Evolutionary conservation across 2,113 vertebrate genomes (phyloP).

Genomic region (Cyprinodon variegatus): DNA sequence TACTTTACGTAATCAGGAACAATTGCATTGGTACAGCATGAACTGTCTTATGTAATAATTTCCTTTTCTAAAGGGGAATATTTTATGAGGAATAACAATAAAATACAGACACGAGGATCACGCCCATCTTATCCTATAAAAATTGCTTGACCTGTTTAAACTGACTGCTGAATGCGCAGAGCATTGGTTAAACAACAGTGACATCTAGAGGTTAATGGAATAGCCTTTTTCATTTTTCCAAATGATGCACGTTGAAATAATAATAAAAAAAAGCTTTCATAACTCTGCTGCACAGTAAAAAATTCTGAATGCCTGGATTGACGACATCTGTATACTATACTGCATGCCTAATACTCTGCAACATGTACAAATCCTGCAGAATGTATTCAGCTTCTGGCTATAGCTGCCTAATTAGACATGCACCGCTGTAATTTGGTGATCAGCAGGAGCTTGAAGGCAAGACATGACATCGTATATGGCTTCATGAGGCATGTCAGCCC

Average conservation of each 20-base stretch:
- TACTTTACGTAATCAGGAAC: constrained; percentile 63
- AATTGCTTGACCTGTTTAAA: constrained; percentile 47
- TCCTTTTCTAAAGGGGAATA: constrained; percentile 64
- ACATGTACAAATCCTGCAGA: constrained; percentile 42
- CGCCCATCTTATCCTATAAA: constrained; percentile 62
- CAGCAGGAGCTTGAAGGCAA: constrained; percentile 66
- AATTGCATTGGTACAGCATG: constrained; percentile 65
- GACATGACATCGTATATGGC: constrained; percentile 70
- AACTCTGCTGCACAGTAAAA: constrained; percentile 4
- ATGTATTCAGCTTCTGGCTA: constrained; percentile 54
- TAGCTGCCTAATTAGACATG: constrained; percentile 76
- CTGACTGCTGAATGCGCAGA: not conserved
- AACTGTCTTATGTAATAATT: constrained; percentile 49
- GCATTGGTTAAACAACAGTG: constrained; percentile 63
- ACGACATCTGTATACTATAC: constrained; percentile 10
- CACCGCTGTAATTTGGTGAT: constrained; percentile 73
- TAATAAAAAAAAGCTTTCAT: constrained; percentile 12
- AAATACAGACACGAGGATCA: constrained; percentile 50
- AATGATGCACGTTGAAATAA: constrained; percentile 1
- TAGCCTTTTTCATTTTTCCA: not conserved
- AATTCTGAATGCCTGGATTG: not conserved
- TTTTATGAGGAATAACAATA: constrained; percentile 58
- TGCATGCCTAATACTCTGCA: constrained; percentile 28
- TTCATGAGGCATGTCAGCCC: constrained; percentile 75
- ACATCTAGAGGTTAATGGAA: constrained; percentile 65